Evolutionary conservation across 2,113 vertebrate genomes (phyloP).

Genomic region (Todiramphus chloris): DNA sequence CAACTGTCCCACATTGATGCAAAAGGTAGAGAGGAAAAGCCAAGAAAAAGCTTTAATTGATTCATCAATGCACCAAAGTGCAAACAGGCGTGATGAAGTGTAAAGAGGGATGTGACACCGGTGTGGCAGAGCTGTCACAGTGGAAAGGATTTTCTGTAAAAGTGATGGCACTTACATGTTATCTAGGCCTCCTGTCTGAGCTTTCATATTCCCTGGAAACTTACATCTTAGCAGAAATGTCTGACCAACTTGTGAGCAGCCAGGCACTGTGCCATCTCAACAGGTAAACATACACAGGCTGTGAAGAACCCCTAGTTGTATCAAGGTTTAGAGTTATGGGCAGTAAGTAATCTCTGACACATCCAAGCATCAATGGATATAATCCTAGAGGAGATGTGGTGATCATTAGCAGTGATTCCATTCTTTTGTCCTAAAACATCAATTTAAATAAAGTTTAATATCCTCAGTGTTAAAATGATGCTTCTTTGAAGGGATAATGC

Average conservation of each 20-base stretch:
- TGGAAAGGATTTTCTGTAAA: constrained; percentile 48
- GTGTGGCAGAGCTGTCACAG: constrained; percentile 65
- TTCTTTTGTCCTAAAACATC: not conserved
- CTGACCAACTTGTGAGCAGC: constrained; percentile 19
- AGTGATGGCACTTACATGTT: constrained; percentile 45
- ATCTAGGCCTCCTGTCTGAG: constrained; percentile 45
- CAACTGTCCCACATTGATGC: constrained; percentile 45
- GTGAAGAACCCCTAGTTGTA: not conserved
- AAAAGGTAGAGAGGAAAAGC: constrained; percentile 47
- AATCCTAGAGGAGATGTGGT: not conserved
- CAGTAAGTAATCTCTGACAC: not conserved
- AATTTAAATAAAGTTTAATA: not conserved
- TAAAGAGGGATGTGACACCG: constrained; percentile 58
- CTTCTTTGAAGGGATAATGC: not conserved
- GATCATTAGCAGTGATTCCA: not conserved
- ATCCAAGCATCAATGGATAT: not conserved
- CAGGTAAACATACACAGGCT: not conserved
- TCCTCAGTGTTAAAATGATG: not conserved
- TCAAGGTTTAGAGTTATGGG: not conserved
- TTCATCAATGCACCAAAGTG: constrained; percentile 56
- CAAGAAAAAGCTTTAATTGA: constrained; percentile 66
- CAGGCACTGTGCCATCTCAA: not conserved
- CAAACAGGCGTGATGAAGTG: constrained; percentile 70
- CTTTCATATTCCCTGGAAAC: constrained; percentile 41
- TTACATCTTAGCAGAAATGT: not conserved